Conservation (phyloP, 2,888 invertebrate species). For the Coelogynopora nodosa region DNA sequence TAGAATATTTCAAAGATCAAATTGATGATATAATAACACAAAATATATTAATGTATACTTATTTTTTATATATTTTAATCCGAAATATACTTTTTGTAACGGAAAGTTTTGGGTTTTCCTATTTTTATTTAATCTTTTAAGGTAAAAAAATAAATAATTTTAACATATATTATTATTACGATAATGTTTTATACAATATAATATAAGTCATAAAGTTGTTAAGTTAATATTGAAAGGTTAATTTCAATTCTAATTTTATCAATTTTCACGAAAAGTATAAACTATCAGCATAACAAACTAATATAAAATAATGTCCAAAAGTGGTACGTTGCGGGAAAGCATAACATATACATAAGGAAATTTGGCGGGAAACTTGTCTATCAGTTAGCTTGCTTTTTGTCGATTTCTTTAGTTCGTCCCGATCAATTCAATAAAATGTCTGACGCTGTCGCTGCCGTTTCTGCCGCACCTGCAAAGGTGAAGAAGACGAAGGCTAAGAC, state of each 20-base stretch:
- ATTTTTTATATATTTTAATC: no score
- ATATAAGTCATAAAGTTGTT: neutral
- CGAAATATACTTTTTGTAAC: no score
- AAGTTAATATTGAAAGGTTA: no score
- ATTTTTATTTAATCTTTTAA: no score
- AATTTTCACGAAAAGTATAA: no score
- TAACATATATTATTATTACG: neutral
- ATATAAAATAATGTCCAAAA: neutral
- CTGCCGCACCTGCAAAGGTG: conserved; percentile 30
- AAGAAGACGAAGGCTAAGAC: conserved; percentile 39
- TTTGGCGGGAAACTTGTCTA: neutral
- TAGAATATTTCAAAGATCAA: no score
- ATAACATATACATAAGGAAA: neutral
- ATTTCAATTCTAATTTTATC: no score
- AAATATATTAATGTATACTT: no score
- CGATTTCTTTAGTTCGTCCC: neutral
- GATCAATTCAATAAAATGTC: neutral
- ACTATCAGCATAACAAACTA: no score
- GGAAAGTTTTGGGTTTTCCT: no score
- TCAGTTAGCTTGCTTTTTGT: neutral
- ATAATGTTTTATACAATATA: neutral
- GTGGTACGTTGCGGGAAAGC: neutral
- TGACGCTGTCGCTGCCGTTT: conserved; percentile 29
- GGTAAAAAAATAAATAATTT: neutral
- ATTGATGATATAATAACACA: no score